These are phyloP conservation scores for Erpornis zantholeuca DNA, from an alignment of 2,113 vertebrate genomes.

Conservation along the genomic window DNA sequence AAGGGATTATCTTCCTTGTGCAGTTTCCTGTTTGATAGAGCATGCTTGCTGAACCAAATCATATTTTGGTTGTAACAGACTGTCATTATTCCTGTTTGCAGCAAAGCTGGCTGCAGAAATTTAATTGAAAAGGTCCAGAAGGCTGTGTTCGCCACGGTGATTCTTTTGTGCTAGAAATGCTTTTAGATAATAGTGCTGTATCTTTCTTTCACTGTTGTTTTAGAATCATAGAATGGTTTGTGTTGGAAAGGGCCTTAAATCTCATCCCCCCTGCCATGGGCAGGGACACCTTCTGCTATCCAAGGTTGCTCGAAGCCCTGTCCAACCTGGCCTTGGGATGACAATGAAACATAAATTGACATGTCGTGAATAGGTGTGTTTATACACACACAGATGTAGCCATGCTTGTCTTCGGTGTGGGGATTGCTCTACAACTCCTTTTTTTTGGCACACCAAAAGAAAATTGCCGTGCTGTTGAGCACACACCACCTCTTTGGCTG, in stretches of 20 bases:
- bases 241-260: not conserved
- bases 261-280: too few relatives aligned
- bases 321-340: not conserved
- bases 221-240: not conserved
- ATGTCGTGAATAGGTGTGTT: not conserved
- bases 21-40: not conserved
- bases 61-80: not conserved
- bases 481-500: fast-evolving
- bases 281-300: not conserved
- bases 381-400: fast-evolving
- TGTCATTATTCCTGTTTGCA: not conserved
- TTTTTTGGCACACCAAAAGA: too few relatives aligned
- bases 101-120: not conserved
- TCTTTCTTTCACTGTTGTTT: not conserved
- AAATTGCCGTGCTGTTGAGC: fast-evolving
- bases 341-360: not conserved
- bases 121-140: not conserved
- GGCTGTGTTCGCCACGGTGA: too few relatives aligned
- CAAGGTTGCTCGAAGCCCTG: not conserved
- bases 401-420: fast-evolving
- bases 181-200: not conserved
- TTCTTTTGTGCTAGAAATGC: not conserved
- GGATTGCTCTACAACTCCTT: not conserved
- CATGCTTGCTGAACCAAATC: not conserved
- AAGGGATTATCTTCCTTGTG: not conserved